These are phyloP conservation scores for Vanessa atalanta DNA, from an alignment of 1,140 invertebrate species.

Conservation along the genomic window DNA sequence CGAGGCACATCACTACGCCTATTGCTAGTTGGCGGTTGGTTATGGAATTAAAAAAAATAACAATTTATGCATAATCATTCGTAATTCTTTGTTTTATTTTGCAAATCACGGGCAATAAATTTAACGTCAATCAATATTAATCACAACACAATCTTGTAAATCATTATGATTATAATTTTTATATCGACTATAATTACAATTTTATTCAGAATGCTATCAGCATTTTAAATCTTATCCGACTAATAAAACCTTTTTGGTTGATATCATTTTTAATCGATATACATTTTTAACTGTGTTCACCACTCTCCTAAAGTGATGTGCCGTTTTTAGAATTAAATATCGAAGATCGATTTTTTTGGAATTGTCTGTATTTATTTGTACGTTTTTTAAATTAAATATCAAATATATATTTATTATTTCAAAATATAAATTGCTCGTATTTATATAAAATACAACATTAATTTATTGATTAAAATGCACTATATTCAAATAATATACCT, in stretches of 20 bases:
- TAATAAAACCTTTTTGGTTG: not conserved
- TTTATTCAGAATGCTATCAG: too few relatives aligned
- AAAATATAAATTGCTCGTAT: too few relatives aligned
- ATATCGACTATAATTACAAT: not conserved
- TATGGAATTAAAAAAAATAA: slow-evolving; percentile 1
- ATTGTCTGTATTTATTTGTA: too few relatives aligned
- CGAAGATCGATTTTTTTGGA: too few relatives aligned
- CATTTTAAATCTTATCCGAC: too few relatives aligned
- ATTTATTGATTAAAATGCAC: not conserved
- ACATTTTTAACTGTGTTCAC: not conserved
- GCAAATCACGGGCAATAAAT: slow-evolving; percentile 11
- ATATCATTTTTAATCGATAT: not conserved
- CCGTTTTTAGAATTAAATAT: not conserved
- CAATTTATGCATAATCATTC: not conserved
- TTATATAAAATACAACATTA: too few relatives aligned
- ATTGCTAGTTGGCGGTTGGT: slow-evolving; percentile 48
- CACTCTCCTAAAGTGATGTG: not conserved
- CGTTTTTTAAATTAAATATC: too few relatives aligned
- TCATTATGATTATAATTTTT: slow-evolving; percentile 4
- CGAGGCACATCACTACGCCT: slow-evolving; percentile 76
- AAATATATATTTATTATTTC: too few relatives aligned
- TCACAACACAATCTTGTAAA: not conserved
- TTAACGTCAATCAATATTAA: not conserved
- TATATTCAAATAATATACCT: not conserved
- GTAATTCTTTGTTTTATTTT: slow-evolving; percentile 17